Evolutionary conservation across 2,888 invertebrate genomes (phyloP), one percentile per base, ranked within the genome.

Genomic region (Archips crataeganus): DNA sequence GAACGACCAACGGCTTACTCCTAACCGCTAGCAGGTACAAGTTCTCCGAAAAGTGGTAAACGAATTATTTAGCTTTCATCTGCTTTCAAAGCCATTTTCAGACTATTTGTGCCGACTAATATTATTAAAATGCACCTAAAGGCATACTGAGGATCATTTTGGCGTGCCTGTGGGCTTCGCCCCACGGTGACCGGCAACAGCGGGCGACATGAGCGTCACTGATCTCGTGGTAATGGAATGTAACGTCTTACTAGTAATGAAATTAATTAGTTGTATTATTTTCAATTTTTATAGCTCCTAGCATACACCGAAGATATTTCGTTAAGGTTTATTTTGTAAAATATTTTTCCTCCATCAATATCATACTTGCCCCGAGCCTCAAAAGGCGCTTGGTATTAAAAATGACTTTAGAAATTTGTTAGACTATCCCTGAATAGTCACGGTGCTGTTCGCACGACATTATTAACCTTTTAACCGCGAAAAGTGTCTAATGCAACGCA

Each of bases 211-310:
- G 86, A 82, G 84, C 82, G 94, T 93, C 91, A 89, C 93, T 94
- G 95, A 95, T 95, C 95, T 95, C 95, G 94, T 92, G 93, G 91
- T 94, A 94, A 93, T 92, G 94, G 94, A 94, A 93, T 93, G 89
- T 94, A 92, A 90, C 93, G 89, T 93, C 93, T 92, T 91, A 92
- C 92, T 94, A 92, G 91, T 92, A 91, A 94, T 93, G 93, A 94
- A 94, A 94, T 94, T 93, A 94, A 93, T 92, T 94, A 94, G 93
- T 91, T 93, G 91, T 94, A 94, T 93, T 94, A 94, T 94, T 94
- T 94, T 93, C 93, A 94, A 92, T 93, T 94, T 94, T 93, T 93
- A 93, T 94, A 94, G 93, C 87, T 94, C 94, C 94, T 94, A 94
- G 94, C 93, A 90, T 94, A 94, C 93, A 94, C 94, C 94, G 94